Conservation (phyloP, 2,797 vertebrate genomes). For the Poliocrania exsul region DNA sequence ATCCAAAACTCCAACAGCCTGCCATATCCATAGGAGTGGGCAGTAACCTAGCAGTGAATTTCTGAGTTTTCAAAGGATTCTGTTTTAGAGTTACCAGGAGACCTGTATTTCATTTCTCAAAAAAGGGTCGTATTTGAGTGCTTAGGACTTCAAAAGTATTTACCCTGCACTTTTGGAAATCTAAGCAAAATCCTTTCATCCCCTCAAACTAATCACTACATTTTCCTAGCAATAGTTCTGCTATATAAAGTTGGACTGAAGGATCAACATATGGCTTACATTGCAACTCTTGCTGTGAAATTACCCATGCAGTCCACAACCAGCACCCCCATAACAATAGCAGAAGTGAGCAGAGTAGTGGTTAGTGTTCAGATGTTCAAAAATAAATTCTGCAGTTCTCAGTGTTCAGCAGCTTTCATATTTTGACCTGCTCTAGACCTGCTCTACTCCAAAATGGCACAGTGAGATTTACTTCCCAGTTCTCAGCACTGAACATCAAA, state of each 20-base stretch:
- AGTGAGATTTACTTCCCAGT: neutral
- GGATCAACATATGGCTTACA: conserved; percentile 31
- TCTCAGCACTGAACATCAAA: neutral
- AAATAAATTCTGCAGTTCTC: neutral
- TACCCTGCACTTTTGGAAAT: conserved; percentile 11
- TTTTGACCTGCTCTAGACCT: neutral
- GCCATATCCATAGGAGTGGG: neutral
- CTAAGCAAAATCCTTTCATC: conserved; percentile 7
- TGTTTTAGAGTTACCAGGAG: neutral
- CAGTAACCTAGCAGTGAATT: neutral
- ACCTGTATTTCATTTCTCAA: neutral
- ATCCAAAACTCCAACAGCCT: neutral
- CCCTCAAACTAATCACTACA: conserved; percentile 9
- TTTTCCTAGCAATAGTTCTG: conserved; percentile 17
- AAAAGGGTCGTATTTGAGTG: neutral
- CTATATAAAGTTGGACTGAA: neutral
- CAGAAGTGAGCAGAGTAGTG: neutral
- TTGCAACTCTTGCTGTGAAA: conserved; percentile 23
- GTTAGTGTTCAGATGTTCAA: neutral
- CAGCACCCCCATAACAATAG: neutral
- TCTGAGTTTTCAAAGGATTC: neutral
- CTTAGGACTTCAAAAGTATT: conserved; percentile 15
- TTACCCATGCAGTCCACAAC: neutral
- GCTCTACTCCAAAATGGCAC: neutral
- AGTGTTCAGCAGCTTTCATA: neutral